These are phyloP conservation scores for Chelonoidis abingdonii DNA, from an alignment of 2,113 vertebrate genomes.

Conservation along the genomic window DNA sequence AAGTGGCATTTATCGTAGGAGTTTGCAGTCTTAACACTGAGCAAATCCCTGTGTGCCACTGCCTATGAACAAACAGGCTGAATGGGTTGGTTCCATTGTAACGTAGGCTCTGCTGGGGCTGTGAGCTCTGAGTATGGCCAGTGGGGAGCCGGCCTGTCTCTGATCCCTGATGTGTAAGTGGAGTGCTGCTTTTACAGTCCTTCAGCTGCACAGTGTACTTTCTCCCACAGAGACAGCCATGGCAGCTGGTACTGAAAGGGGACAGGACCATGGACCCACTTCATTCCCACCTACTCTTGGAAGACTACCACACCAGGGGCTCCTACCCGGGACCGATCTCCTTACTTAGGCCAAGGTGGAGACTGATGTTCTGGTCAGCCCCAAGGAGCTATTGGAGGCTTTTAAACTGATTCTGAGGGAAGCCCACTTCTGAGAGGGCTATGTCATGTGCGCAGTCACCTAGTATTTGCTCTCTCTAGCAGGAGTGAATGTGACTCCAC, in stretches of 20 bases:
- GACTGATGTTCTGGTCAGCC: not conserved
- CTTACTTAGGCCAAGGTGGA: not conserved
- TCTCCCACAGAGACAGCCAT: rapidly evolving
- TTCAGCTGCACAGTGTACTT: rapidly evolving
- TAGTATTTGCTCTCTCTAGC: not conserved
- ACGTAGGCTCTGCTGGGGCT: not conserved
- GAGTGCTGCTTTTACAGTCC: rapidly evolving
- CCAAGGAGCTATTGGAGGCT: not conserved
- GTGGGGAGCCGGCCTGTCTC: not conserved
- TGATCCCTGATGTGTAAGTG: rapidly evolving
- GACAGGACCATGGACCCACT: too few relatives aligned
- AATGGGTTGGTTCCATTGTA: not conserved
- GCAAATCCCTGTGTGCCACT: not conserved
- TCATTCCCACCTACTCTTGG: not conserved
- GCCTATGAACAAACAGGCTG: not conserved
- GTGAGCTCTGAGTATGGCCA: not conserved
- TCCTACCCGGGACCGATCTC: not conserved
- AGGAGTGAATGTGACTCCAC: not conserved
- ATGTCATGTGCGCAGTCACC: not conserved
- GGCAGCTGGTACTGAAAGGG: not conserved
- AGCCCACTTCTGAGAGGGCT: not conserved
- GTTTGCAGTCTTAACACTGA: not conserved
- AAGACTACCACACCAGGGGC: not conserved
- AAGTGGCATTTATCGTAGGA: constrained; percentile 9
- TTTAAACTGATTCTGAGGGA: not conserved